A percentile compares a stretch with the other conserved stretches of the same genome.
phyloP scores from a whole-genome alignment of 2,888 invertebrate genomes.

The Melanostoma scalare region DNA sequence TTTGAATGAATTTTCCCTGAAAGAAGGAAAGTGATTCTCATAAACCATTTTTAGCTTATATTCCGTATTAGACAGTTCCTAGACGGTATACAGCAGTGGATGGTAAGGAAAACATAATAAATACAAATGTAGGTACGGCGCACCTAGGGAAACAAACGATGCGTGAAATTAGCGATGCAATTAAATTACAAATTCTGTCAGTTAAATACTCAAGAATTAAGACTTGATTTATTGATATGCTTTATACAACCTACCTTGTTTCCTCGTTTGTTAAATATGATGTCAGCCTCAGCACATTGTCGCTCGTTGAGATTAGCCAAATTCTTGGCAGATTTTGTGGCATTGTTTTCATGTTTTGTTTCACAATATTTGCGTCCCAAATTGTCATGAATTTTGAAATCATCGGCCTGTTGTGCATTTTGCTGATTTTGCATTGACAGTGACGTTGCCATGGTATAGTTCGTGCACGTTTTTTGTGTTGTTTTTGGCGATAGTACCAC shows the following conservation, averaged over 20 bases:
- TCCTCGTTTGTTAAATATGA: slow-evolving; percentile 17
- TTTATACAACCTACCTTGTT: slow-evolving; percentile 36
- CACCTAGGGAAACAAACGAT: slow-evolving; percentile 50
- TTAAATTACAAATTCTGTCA: slow-evolving; percentile 7
- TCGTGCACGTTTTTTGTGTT: slow-evolving; percentile 18
- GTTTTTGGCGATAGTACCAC: slow-evolving; percentile 10
- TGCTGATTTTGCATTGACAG: slow-evolving; percentile 32
- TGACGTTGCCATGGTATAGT: slow-evolving; percentile 60
- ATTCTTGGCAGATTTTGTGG: slow-evolving; percentile 76
- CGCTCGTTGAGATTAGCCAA: slow-evolving; percentile 77
- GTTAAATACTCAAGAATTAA: slow-evolving; percentile 6
- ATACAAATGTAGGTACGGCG: slow-evolving; percentile 15
- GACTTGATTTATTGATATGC: slow-evolving; percentile 2
- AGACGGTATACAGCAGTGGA: slow-evolving; percentile 14
- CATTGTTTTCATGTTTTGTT: slow-evolving; percentile 1
- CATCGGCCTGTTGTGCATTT: slow-evolving; percentile 3
- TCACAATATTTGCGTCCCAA: slow-evolving; percentile 15
- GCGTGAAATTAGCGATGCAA: slow-evolving; percentile 56
- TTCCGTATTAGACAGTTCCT: slow-evolving; percentile 26
- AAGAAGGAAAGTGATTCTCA: slow-evolving; percentile 42
- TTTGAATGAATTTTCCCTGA: slow-evolving; percentile 8
- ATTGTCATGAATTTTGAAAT: slow-evolving; percentile 46
- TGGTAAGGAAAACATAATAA: neutral
- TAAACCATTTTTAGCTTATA: slow-evolving; percentile 21
- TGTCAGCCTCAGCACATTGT: slow-evolving; percentile 62